These are phyloP conservation scores for Drosophila buzzatii DNA, from an alignment of 2,888 invertebrate genomes.

Conservation along the genomic window DNA sequence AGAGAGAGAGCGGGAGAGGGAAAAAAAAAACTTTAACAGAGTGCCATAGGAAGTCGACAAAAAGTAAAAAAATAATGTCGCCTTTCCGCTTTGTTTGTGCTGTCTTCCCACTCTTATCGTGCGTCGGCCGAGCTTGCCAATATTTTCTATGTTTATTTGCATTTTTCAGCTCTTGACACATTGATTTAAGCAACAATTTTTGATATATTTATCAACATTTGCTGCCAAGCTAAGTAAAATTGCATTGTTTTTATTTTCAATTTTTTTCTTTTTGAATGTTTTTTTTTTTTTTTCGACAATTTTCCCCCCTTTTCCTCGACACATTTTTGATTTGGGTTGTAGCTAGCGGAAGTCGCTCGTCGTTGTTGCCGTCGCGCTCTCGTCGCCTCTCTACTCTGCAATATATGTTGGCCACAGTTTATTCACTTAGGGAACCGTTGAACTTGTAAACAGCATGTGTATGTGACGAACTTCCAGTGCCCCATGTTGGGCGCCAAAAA, in stretches of 20 bases:
- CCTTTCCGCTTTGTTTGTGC: slow-evolving; percentile 58
- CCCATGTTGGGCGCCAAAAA: too few relatives aligned
- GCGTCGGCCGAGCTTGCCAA: slow-evolving; percentile 61
- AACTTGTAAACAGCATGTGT: too few relatives aligned
- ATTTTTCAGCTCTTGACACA: slow-evolving; percentile 59
- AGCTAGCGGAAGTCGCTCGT: slow-evolving; percentile 58
- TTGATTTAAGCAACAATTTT: slow-evolving; percentile 69
- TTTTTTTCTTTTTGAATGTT: not conserved
- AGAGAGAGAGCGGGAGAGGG: not conserved
- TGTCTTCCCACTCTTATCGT: slow-evolving; percentile 49
- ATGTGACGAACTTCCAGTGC: too few relatives aligned
- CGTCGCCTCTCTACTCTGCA: slow-evolving; percentile 8
- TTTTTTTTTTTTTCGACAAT: not conserved
- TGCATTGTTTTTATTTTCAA: slow-evolving; percentile 49
- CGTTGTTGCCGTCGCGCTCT: slow-evolving; percentile 33
- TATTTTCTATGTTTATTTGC: slow-evolving; percentile 60
- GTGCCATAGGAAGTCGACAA: slow-evolving; percentile 51
- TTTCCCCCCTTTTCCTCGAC: not conserved
- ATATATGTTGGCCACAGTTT: slow-evolving; percentile 65
- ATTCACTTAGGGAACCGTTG: slow-evolving; percentile 71
- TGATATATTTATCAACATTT: slow-evolving; percentile 70
- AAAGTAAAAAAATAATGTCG: slow-evolving; percentile 39
- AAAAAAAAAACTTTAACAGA: slow-evolving; percentile 15
- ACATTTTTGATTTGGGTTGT: slow-evolving; percentile 40
- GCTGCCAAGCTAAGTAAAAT: slow-evolving; percentile 58